Base-by-base conservation (phyloP, 2,888 invertebrate genomes). In the Beris chalybata region DNA sequence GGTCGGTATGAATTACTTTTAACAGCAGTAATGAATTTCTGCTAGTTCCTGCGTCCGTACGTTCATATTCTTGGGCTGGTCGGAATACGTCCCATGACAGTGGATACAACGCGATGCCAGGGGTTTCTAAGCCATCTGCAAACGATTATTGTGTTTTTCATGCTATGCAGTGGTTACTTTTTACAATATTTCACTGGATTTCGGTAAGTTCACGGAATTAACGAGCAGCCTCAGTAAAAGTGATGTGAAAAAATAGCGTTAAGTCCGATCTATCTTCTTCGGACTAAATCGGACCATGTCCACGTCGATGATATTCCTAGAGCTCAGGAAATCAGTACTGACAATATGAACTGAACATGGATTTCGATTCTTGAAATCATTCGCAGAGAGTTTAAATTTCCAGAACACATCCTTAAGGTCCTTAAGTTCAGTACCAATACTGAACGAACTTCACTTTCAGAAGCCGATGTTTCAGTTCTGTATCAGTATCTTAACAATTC, bases 141-240 rank as follows among this genome's bases (percentile, higher is more conserved):
- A 77, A 87, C 89, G 6, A 76, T 87, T 15, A 83, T 89, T 77
- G 86, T 92, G 11, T 83, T 88, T 50, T 76, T 86, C 61, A 82
- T 90, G 59, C 86, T 92, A 81, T 81, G 86, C 68, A 74, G 86
- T 68, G 92, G 92, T 72, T 92, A 92, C 75, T 78, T 89, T 64
- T 80, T 92, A 22, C 92, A 92, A 75, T 92, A 89, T 75, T 87
- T 91, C 83, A 86, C 91, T 64, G 91, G 91, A 76, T 92, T 89
- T 76, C 85, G 90, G 89, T 89, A 77, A 75, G 77, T 32, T 13
- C 45, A 52, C 22, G 3, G 22, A 22, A 22, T 22, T 22, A 22
- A 22, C 22, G 22, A 22, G 22, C 22, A 22, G 22, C 22, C 22
- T 22, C 22, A 22, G 22, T 22, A 22, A 22, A 22, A 22, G 22